Conservation (phyloP, 1,140 invertebrate species). For the Eupeodes corollae region DNA sequence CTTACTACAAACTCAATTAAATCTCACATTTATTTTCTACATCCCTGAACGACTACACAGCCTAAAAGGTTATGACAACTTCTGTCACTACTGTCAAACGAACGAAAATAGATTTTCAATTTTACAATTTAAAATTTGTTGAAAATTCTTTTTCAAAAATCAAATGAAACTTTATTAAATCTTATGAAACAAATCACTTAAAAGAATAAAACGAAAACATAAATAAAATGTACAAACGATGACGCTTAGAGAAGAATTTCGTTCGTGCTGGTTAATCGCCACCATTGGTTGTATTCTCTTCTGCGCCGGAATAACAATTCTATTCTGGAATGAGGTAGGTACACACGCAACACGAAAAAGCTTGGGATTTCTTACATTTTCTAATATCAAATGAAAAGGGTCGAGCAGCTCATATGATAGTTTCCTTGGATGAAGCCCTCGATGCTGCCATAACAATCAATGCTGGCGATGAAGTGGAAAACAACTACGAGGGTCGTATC, state of each 20-base stretch:
- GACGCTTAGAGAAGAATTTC: constrained; percentile 46
- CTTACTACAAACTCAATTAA: too few species aligned
- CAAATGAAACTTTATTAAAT: too few species aligned
- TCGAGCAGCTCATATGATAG: constrained; percentile 54
- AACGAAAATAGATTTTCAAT: too few species aligned
- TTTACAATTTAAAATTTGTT: too few species aligned
- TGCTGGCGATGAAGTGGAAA: constrained; percentile 40
- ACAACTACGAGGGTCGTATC: constrained; percentile 59
- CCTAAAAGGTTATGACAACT: too few species aligned
- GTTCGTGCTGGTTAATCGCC: constrained; percentile 49
- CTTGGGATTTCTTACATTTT: constrained; percentile 2
- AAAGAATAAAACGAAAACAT: too few species aligned
- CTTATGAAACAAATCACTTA: too few species aligned
- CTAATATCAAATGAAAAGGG: constrained; percentile 39
- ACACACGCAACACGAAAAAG: background rate
- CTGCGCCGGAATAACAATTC: constrained; percentile 44
- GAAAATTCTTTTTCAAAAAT: too few species aligned
- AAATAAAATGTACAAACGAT: constrained; percentile 12
- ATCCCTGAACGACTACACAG: too few species aligned
- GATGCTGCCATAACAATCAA: constrained; percentile 46
- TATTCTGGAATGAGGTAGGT: constrained; percentile 64
- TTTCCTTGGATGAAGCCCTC: constrained; percentile 59
- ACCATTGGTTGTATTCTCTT: constrained; percentile 48
- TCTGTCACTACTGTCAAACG: too few species aligned
- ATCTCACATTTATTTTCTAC: too few species aligned